Evolutionary conservation across 2,113 vertebrate genomes (phyloP).

Genomic region (Nycticebus coucang): DNA sequence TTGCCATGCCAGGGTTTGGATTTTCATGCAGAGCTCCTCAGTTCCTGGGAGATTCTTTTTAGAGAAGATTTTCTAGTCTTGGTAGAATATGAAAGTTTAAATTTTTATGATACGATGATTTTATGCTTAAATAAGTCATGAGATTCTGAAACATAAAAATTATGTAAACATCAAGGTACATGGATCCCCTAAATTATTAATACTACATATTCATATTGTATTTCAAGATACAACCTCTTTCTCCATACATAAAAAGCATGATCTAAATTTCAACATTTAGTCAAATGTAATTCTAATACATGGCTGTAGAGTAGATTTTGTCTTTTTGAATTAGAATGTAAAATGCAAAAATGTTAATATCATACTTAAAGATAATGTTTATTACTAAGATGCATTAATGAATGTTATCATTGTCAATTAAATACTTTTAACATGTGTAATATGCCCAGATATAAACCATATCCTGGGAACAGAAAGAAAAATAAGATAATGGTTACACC

Average conservation of each 20-base stretch:
- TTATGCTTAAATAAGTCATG: neutral
- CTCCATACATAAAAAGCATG: neutral
- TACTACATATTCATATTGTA: neutral
- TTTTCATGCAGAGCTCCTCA: neutral
- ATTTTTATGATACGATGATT: neutral
- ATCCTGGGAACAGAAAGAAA: neutral
- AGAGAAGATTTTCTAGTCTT: constrained; percentile 9
- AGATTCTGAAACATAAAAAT: neutral
- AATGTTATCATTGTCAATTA: neutral
- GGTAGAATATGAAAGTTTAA: neutral
- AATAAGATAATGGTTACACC: neutral
- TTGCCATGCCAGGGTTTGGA: neutral
- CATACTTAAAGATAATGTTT: neutral
- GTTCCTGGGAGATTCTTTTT: neutral
- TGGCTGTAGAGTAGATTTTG: neutral
- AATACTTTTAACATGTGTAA: neutral
- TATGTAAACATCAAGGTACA: neutral
- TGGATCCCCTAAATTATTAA: neutral
- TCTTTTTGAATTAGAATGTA: neutral
- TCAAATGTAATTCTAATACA: neutral
- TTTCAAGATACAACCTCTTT: neutral
- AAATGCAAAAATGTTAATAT: neutral
- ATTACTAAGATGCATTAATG: neutral
- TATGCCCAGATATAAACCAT: neutral
- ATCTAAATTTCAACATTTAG: neutral